Conservation (phyloP, 2,797 vertebrate species). For the Astyanax mexicanus region DNA sequence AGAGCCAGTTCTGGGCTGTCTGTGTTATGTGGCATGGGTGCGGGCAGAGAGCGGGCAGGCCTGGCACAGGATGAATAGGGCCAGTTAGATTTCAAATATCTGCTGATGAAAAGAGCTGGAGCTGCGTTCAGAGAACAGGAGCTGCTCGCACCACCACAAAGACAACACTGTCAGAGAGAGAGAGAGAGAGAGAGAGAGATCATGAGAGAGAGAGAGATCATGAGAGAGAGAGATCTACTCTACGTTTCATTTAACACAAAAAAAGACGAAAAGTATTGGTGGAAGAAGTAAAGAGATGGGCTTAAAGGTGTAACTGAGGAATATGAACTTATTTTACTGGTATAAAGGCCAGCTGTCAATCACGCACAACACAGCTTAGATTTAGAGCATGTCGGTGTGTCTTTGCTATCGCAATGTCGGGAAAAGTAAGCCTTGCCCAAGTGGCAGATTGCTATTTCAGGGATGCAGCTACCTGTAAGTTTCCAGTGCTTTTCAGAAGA, state of each 20-base stretch:
- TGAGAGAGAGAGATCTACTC: constrained; percentile 61
- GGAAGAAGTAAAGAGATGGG: constrained; percentile 9
- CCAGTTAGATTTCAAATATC: constrained; percentile 84
- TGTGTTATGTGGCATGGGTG: constrained; percentile 76
- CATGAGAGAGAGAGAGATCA: constrained; percentile 64
- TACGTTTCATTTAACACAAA: constrained; percentile 73
- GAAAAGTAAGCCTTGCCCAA: too few relatives aligned
- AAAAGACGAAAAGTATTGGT: constrained; percentile 47
- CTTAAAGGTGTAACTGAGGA: too few relatives aligned
- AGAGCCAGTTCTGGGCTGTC: constrained; percentile 1
- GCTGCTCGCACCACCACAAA: constrained; percentile 79
- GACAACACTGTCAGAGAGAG: constrained; percentile 74
- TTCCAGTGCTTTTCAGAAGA: too few relatives aligned
- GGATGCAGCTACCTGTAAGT: too few relatives aligned
- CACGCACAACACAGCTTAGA: too few relatives aligned
- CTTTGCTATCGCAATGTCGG: too few relatives aligned
- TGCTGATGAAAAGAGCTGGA: constrained; percentile 79
- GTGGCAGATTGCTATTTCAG: too few relatives aligned
- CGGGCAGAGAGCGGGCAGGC: constrained; percentile 72
- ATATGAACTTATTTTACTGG: too few relatives aligned
- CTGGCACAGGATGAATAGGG: constrained; percentile 83
- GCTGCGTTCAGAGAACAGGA: constrained; percentile 70
- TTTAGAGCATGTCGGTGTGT: too few relatives aligned
- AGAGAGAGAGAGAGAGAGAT: constrained; percentile 65
- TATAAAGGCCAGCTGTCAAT: too few relatives aligned